Base-by-base conservation (phyloP, 2,113 vertebrate species). In the Antechinus stuartii region DNA sequence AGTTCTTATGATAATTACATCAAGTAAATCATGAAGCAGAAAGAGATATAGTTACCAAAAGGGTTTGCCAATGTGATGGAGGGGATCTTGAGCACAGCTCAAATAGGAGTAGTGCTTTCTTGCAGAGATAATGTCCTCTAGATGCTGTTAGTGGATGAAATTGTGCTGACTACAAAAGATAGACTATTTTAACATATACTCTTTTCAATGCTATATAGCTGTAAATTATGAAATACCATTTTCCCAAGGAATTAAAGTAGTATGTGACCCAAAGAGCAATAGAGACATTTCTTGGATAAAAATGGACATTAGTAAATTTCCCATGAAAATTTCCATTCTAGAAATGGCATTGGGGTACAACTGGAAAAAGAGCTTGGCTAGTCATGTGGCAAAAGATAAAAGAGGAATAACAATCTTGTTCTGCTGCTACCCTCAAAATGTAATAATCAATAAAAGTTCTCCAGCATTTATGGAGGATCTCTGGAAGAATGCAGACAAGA, bases 361-460 rank as follows among this genome's bases (percentile, higher is more conserved):
- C 16, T 22, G 68, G 35, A 42, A 42, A 84, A 84, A 7, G 16
- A 23, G 7, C 8, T 42, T 19, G 16, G 16, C 68, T 42, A 42
- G 19, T 42, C 35, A 84, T 23, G 42, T 84, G 19, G 6, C 68
- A 84, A 23, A 84, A 23, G 68, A 42, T 84, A 42, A 84, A 14
- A 42, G 0, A 42, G 6, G n/a, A 8, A 84, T 84, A 84, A 0
- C 16, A 84, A 23, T 22, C 19, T 84, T 84, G 19, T n/a, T 84
- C 68, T 7, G 1, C 68, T 84, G 68, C n/a, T 23, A 23, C 68
- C 19, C 16, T 42, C 19, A 84, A 76, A 84, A 84, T 8, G 7
- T 42, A 84, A 92, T 12, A 95, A n/a, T 12, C 23, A 8, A 24
- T 94, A 52, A 25, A 76, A 42, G 76, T 89, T 94, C 94, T 46